Percentiles rank a stretch among this genome's conserved stretches.
These are phyloP conservation scores for Pammene aurita DNA, from an alignment of 2,888 invertebrate genomes.

Conservation along the genomic window DNA sequence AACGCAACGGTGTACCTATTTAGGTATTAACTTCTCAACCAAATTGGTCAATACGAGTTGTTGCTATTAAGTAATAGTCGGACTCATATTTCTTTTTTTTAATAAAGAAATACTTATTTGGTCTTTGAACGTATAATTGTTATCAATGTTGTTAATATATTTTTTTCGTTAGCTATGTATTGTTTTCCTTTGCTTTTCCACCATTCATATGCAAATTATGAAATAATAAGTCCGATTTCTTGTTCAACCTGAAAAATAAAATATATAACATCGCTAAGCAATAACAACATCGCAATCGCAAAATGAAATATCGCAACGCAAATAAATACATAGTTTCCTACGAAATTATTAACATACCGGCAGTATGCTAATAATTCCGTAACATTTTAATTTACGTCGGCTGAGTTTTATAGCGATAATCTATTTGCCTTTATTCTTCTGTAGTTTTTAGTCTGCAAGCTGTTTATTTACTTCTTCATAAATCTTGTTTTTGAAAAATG, in stretches of 20 bases:
- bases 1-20: too few species aligned
- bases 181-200: constrained; percentile 7
- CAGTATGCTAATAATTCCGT: constrained; percentile 30
- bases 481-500: not conserved
- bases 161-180: too few species aligned
- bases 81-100: too few species aligned
- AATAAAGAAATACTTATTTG: too few species aligned
- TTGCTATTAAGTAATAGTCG: too few species aligned
- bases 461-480: not conserved
- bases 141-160: too few species aligned
- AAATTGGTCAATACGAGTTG: too few species aligned
- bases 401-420: not conserved
- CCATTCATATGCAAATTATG: not conserved
- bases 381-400: not conserved
- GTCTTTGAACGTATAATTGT: too few species aligned
- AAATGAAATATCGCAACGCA: constrained; percentile 46
- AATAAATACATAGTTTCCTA: not conserved
- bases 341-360: constrained; percentile 32
- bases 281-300: constrained; percentile 50
- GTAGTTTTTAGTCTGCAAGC: not conserved
- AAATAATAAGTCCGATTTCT: not conserved
- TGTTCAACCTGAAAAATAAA: constrained; percentile 15
- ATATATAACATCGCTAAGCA: constrained; percentile 58
- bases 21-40: too few species aligned
- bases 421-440: not conserved